These are phyloP conservation scores for Crocidura indochinensis DNA, from an alignment of 2,797 vertebrate genomes.

Conservation along the genomic window DNA sequence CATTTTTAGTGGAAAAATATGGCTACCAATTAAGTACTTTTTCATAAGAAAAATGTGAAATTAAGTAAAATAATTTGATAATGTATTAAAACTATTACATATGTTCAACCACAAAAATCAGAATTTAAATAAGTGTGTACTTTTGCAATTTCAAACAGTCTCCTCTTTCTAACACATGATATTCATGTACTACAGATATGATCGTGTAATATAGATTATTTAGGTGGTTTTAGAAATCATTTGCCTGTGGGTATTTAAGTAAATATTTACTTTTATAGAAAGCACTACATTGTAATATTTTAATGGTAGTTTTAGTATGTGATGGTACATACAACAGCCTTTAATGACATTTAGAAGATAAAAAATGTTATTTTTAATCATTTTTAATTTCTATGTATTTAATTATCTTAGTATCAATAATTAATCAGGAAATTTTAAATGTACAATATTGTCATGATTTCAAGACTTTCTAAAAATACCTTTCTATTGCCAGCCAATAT, in stretches of 20 bases:
- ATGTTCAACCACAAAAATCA: constrained; percentile 39
- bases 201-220: too few species aligned
- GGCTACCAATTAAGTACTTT: constrained; percentile 55
- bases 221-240: not conserved
- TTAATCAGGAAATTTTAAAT: constrained; percentile 25
- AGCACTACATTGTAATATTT: not conserved
- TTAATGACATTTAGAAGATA: not conserved
- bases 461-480: not conserved
- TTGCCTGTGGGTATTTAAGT: not conserved
- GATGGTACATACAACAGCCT: not conserved
- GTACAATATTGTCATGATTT: not conserved
- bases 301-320: not conserved
- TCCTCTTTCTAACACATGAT: not conserved
- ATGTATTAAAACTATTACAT: constrained; percentile 60
- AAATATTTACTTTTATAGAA: not conserved
- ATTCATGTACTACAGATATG: not conserved
- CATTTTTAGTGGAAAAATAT: constrained; percentile 71
- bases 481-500: not conserved
- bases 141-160: constrained; percentile 58
- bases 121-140: constrained; percentile 42
- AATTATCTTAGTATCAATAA: constrained; percentile 15
- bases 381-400: not conserved
- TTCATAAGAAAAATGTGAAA: constrained; percentile 65
- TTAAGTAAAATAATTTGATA: constrained; percentile 60
- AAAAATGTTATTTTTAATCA: not conserved